phyloP scores from a whole-genome alignment of 1,140 invertebrate genomes.

The Hirudo medicinalis region DNA sequence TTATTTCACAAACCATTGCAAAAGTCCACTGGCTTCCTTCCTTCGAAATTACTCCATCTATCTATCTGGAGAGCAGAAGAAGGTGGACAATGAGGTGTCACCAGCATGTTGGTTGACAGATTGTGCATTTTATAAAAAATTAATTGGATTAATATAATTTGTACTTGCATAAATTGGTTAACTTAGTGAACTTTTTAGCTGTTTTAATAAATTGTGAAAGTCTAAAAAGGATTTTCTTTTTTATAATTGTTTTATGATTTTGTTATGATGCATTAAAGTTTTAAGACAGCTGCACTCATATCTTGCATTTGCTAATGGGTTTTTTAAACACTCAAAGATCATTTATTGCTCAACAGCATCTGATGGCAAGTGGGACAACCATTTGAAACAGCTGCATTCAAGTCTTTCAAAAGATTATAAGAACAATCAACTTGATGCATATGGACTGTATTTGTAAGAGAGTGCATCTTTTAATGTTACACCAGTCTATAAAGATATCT shows the following conservation, averaged over 20 bases:
- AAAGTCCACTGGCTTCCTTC: conserved; percentile 55
- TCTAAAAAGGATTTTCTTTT: too few relatives aligned
- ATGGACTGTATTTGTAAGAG: conserved; percentile 63
- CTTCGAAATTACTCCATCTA: conserved; percentile 71
- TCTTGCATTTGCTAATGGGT: background rate
- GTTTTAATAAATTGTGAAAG: too few relatives aligned
- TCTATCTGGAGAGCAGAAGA: conserved; percentile 71
- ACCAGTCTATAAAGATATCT: background rate
- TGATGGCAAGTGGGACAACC: conserved; percentile 34
- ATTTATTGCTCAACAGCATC: conserved; percentile 28
- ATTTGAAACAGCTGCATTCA: conserved; percentile 34
- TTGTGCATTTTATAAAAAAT: background rate
- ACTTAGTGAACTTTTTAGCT: too few relatives aligned
- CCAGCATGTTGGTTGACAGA: conserved; percentile 45
- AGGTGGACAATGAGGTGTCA: conserved; percentile 67
- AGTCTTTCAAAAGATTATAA: conserved; percentile 37
- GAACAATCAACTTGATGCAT: conserved; percentile 59
- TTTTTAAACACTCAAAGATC: background rate
- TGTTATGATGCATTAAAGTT: too few relatives aligned
- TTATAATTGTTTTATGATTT: too few relatives aligned
- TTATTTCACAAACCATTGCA: conserved; percentile 61
- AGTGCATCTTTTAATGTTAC: background rate
- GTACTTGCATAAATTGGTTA: background rate
- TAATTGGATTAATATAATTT: background rate
- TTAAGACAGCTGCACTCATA: background rate